Evolutionary conservation across 1,140 invertebrate species (phyloP).

Genomic region (Elysia chlorotica): DNA sequence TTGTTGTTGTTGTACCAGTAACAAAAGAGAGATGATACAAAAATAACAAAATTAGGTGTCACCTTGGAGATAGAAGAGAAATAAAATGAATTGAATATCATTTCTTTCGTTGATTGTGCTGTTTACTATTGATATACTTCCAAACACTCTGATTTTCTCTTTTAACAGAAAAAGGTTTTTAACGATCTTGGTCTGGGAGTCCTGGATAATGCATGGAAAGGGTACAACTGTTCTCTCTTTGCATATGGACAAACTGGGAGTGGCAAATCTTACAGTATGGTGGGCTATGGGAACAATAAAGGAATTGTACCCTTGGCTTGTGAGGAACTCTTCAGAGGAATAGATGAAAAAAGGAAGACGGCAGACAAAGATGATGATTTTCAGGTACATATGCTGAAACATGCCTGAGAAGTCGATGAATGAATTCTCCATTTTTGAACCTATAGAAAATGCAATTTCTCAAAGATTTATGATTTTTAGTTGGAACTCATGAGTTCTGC

Average conservation of each 20-base stretch:
- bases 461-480: no score
- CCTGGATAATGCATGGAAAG: slow-evolving; percentile 69
- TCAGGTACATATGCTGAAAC: slow-evolving; percentile 37
- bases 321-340: slow-evolving; percentile 75
- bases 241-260: slow-evolving; percentile 72
- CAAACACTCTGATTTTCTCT: no score
- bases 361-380: slow-evolving; percentile 55
- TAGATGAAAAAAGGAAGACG: slow-evolving; percentile 53
- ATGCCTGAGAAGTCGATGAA: neutral
- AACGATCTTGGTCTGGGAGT: slow-evolving; percentile 67
- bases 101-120: no score
- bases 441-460: no score
- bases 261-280: slow-evolving; percentile 71
- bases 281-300: slow-evolving; percentile 72
- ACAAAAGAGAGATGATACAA: no score
- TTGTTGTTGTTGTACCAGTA: no score
- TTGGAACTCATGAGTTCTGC: no score
- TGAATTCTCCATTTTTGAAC: no score
- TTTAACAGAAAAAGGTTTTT: slow-evolving; percentile 65
- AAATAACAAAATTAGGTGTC: no score
- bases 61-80: no score
- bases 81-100: no score
- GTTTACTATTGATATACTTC: no score
- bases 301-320: slow-evolving; percentile 84
- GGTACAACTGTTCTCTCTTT: slow-evolving; percentile 70